Conservation (phyloP, 2,888 invertebrate species). For the Cremastobaeus sp. region DNA sequence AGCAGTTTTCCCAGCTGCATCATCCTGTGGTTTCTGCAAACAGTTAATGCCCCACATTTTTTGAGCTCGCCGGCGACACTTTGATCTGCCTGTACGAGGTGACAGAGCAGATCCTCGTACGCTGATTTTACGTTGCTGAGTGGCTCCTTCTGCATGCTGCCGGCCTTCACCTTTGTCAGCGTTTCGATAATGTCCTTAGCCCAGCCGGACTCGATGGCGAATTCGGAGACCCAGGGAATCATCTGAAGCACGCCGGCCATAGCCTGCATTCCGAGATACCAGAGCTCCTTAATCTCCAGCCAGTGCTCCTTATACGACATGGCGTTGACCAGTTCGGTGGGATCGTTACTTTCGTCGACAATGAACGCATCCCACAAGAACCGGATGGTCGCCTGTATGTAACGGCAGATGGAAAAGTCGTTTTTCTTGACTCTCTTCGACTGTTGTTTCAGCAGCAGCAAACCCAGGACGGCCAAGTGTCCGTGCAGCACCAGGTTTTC, state of each 20-base stretch:
- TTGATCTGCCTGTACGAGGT: slow-evolving; percentile 89
- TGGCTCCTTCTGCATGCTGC: slow-evolving; percentile 87
- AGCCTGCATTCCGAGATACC: slow-evolving; percentile 97
- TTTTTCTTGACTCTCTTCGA: slow-evolving; percentile 90
- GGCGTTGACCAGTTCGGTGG: slow-evolving; percentile 88
- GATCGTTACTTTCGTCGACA: slow-evolving; percentile 92
- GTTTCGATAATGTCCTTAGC: slow-evolving; percentile 91
- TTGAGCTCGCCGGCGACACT: slow-evolving; percentile 87
- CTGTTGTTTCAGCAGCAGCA: slow-evolving; percentile 90
- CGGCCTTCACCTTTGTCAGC: slow-evolving; percentile 89
- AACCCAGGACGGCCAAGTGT: slow-evolving; percentile 89
- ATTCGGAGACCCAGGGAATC: slow-evolving; percentile 93
- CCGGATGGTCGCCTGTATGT: slow-evolving; percentile 92
- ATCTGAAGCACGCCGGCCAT: slow-evolving; percentile 89
- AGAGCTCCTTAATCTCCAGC: slow-evolving; percentile 93
- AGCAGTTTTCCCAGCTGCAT: slow-evolving; percentile 93
- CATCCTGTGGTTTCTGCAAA: slow-evolving; percentile 91
- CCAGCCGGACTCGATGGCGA: slow-evolving; percentile 96
- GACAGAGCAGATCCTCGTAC: slow-evolving; percentile 92
- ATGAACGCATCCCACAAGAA: slow-evolving; percentile 96
- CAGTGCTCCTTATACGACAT: slow-evolving; percentile 92
- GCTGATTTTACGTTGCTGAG: slow-evolving; percentile 94
- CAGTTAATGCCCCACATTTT: slow-evolving; percentile 89
- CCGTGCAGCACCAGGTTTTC: slow-evolving; percentile 92
- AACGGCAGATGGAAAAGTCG: slow-evolving; percentile 92